phyloP scores from a whole-genome alignment of 2,797 vertebrate genomes.

The Muraenolepis orangiensis region DNA sequence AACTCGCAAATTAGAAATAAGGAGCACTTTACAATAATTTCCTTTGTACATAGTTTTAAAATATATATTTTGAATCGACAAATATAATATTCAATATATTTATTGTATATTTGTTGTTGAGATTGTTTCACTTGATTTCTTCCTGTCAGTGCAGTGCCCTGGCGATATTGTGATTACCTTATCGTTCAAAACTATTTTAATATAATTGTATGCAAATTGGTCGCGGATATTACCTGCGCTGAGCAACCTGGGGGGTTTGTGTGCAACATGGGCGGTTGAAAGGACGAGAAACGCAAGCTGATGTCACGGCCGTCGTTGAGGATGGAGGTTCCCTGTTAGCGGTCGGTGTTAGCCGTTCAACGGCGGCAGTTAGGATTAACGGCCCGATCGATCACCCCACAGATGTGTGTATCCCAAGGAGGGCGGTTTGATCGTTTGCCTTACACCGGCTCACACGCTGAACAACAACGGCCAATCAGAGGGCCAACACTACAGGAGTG shows the following conservation, averaged over 20 bases:
- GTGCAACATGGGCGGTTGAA: slow-evolving; percentile 39
- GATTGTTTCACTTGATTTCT: neutral
- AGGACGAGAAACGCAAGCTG: slow-evolving; percentile 35
- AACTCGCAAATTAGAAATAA: neutral
- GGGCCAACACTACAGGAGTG: slow-evolving; percentile 46
- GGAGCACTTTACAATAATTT: no score
- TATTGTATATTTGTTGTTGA: neutral
- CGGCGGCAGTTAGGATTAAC: slow-evolving; percentile 59
- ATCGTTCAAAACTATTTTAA: neutral
- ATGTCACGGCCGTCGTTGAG: slow-evolving; percentile 21
- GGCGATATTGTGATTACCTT: neutral
- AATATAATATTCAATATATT: neutral
- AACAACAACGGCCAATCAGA: slow-evolving; percentile 53
- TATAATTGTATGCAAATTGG: slow-evolving; percentile 44
- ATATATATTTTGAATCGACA: neutral
- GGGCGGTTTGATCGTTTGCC: slow-evolving; percentile 64
- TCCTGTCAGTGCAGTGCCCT: neutral
- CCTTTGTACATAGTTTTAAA: neutral
- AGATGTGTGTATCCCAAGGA: slow-evolving; percentile 55
- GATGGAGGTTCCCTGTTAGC: slow-evolving; percentile 43
- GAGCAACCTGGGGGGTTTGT: slow-evolving; percentile 48
- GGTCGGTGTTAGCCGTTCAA: slow-evolving; percentile 57
- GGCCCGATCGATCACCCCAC: slow-evolving; percentile 67
- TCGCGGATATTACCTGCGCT: slow-evolving; percentile 29
- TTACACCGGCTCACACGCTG: slow-evolving; percentile 46